A percentile compares a stretch with the other conserved stretches of the same genome.
Evolutionary conservation across 2,888 invertebrate species (phyloP).

Genomic region (Himalopsyche kuldschensis): DNA sequence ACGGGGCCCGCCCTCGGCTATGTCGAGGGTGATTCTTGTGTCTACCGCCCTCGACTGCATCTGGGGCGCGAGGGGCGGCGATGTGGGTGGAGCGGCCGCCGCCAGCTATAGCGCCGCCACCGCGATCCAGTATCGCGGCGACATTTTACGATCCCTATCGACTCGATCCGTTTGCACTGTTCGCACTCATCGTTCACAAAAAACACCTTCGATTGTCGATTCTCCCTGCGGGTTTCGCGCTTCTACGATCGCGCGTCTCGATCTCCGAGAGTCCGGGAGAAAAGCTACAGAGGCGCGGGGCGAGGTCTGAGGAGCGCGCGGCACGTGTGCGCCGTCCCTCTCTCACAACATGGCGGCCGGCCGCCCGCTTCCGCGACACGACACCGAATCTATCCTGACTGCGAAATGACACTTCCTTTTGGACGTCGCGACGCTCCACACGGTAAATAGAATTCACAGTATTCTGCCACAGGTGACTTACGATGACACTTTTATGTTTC

Average conservation of each 20-base stretch:
- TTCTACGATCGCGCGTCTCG: conserved; percentile 17
- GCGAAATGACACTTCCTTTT: background rate
- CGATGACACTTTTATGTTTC: background rate
- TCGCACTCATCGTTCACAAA: conserved; percentile 6
- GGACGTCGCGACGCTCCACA: background rate
- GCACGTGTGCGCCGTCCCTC: conserved; percentile 38
- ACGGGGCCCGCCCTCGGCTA: conserved; percentile 81
- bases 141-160: conserved; percentile 11
- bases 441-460: background rate
- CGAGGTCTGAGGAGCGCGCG: conserved; percentile 46
- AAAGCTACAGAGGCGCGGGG: conserved; percentile 51
- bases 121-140: conserved; percentile 44
- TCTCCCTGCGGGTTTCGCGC: conserved; percentile 8
- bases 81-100: conserved; percentile 36
- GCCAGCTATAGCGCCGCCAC: conserved; percentile 57
- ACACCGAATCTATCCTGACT: background rate
- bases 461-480: background rate
- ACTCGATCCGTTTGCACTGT: background rate
- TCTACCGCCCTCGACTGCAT: conserved; percentile 90
- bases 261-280: conserved; percentile 49
- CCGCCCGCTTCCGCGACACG: conserved; percentile 37
- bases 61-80: conserved; percentile 57
- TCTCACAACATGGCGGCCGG: conserved; percentile 40
- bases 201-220: conserved; percentile 10
- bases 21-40: conserved; percentile 82